Evolutionary conservation across 2,888 invertebrate genomes (phyloP).

Genomic region (Furcula furcula): DNA sequence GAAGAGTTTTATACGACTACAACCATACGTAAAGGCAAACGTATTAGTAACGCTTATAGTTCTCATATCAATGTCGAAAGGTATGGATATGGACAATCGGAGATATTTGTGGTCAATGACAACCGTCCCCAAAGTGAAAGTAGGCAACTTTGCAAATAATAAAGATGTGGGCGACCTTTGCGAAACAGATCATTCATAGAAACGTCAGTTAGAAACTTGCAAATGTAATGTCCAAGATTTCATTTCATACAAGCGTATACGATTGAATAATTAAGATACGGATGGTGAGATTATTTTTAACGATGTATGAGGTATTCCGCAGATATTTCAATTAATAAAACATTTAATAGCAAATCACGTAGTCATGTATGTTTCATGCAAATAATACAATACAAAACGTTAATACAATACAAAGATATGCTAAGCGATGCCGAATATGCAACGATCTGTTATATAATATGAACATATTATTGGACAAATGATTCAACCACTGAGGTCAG

Average conservation of each 20-base stretch:
- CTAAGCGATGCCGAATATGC: conserved; percentile 22
- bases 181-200: conserved; percentile 52
- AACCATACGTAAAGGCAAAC: conserved; percentile 5
- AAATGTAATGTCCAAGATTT: conserved; percentile 30
- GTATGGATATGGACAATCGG: conserved; percentile 21
- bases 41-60: conserved; percentile 6
- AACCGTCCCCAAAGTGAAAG: conserved; percentile 49
- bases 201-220: conserved; percentile 39
- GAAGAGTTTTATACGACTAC: conserved; percentile 8
- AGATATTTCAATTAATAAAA: conserved; percentile 12
- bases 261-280: conserved; percentile 14
- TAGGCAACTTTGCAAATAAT: conserved; percentile 51
- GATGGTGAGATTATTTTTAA: conserved; percentile 2
- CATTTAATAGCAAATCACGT: conserved; percentile 19
- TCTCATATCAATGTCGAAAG: conserved; percentile 4
- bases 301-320: background rate
- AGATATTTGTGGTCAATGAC: conserved; percentile 36
- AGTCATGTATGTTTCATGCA: conserved; percentile 23
- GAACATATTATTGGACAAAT: background rate
- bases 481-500: too few relatives aligned
- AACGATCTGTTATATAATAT: too few relatives aligned
- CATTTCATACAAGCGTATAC: conserved; percentile 25
- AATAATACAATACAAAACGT: conserved; percentile 14
- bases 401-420: conserved; percentile 20
- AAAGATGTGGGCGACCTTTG: conserved; percentile 49